Conservation (phyloP, 2,888 invertebrate genomes). For the Perithous albicinctus region DNA sequence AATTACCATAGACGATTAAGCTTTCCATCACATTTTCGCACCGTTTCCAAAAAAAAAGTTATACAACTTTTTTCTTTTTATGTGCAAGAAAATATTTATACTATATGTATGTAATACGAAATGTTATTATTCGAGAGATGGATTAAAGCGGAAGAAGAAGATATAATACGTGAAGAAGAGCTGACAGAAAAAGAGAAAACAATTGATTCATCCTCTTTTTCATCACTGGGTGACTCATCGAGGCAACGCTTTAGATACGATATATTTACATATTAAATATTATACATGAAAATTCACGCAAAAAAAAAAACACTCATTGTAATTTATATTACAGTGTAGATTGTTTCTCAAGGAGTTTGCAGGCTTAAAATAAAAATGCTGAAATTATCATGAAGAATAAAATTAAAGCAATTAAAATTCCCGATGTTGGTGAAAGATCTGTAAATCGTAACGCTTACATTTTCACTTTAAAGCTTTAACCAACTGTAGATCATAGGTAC, state of each 20-base stretch:
- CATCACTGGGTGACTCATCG: neutral
- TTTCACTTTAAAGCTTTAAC: no score
- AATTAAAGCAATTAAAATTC: no score
- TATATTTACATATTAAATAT: constrained; percentile 10
- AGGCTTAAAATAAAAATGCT: no score
- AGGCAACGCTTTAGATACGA: constrained; percentile 2
- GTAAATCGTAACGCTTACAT: no score
- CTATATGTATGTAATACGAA: neutral
- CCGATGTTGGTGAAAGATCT: no score
- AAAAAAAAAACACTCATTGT: neutral
- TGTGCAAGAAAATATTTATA: neutral
- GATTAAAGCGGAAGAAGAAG: constrained; percentile 29
- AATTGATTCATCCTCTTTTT: constrained; percentile 17
- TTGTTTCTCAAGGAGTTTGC: no score
- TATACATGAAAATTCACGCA: neutral
- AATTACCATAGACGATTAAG: constrained; percentile 69
- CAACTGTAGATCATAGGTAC: no score
- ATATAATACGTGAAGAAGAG: constrained; percentile 11
- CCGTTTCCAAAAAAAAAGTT: neutral
- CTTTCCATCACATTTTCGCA: neutral
- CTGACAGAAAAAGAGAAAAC: constrained; percentile 1
- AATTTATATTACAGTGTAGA: neutral
- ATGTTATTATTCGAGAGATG: constrained; percentile 22
- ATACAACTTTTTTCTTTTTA: neutral
- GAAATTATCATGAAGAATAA: no score